Base-by-base conservation (phyloP, 1,140 invertebrate species). In the Tetranychus cinnabarinus region DNA sequence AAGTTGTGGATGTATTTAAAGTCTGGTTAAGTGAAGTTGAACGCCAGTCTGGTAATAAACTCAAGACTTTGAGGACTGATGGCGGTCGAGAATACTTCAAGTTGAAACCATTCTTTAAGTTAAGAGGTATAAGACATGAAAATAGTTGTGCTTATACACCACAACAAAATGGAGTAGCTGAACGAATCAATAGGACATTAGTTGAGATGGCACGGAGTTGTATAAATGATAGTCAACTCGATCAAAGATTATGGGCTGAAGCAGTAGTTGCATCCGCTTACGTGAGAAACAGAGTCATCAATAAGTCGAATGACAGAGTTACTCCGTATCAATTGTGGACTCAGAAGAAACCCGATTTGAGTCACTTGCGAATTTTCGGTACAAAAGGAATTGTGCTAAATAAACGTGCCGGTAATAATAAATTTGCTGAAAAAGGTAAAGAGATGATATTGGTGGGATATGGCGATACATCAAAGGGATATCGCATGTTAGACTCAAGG, bases 81-180 rank as follows among this genome's bases (percentile, higher is more conserved):
- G 65, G 60, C 58, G 63, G 65, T 15, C 36, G 42, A 50, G 60
- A 60, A 54, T 34, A 54, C 58, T 34, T 42, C 10, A 37, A 60
- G 56, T 58, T 68, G 1, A n/a, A 42, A 12, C 33, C 58, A 36
- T 65, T 61, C 31, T 61, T 66, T 33, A 65, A n/a, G 59, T 23
- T 0, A 6, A 57, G n/a, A 36, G 57, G 57, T 10, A 59, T 59
- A 6, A 48, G 34, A 10, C 74, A 74, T 69, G 69, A 76, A 60
- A 71, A 68, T 52, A 74, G 71, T 8, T 68, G 74, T 50, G 69
- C 72, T 50, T 69, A 72, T 60, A 75, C 72, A 10, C 74, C 76
- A 58, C 70, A 79, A 63, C 66, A 70, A 66, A 78, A 78, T 72
- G 72, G 74, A 64, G 70, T 76, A 2, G 66, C 74, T 33, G 75